Base-by-base conservation (phyloP, 2,888 invertebrate species). In the Amphipoea oculea region DNA sequence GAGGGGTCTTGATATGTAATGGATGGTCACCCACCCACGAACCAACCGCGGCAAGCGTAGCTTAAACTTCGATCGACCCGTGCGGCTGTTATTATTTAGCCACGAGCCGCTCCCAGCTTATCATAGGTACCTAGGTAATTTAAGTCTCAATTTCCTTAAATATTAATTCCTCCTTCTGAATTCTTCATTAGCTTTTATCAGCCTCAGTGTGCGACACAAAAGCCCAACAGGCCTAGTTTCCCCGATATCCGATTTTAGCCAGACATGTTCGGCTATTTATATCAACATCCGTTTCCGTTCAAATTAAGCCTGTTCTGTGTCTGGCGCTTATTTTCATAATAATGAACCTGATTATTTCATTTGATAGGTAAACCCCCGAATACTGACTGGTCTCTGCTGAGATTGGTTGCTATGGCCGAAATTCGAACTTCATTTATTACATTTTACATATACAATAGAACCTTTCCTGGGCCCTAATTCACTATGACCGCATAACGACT, bases 181-280 rank as follows among this genome's bases (percentile, higher is more conserved):
- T 54, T 42, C 3, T 57, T 57, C 11, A 48, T 54, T 20, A 40
- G 40, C n/a, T 57, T 62, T 62, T 51, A 51, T 63, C 20, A 36
- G n/a, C 11, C 20, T 67, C 20, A 5, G 40, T n/a, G 14, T n/a
- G 54, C 17, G 36, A 73, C 62, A 40, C 36, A 57, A 51, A 45
- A 36, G n/a, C 85, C 60, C 29, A 63, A 20, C 42, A 36, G 42
- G n/a, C 71, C 60, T 75, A 66, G 60, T 66, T 66, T 73, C 65
- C 12, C 57, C 81, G 29, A 70, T 12, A 85, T 76, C 23, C 75
- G 45, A 62, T 57, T 85, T 73, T 69, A 85, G 69, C 68, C 42
- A 73, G 75, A 85, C 75, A 66, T 14, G 20, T 73, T 74, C 40
- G 54, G 36, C 36, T 85, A 80, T 85, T 69, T 71, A 67, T 68